Conservation (phyloP, 2,888 invertebrate species). For the Dasypolia templi region DNA sequence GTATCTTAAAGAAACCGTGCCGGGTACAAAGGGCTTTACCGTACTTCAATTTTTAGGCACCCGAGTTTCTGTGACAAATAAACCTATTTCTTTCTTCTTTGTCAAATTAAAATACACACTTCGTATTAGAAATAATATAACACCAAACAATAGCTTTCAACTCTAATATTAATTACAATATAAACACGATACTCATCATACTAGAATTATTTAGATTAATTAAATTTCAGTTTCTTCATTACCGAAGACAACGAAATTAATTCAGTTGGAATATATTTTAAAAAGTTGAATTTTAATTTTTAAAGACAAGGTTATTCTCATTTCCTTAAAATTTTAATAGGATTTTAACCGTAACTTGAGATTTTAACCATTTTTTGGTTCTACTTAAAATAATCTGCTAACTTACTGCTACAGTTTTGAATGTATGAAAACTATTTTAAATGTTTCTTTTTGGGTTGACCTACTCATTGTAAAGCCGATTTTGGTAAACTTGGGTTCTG, state of each 20-base stretch:
- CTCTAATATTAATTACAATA: conserved; percentile 10
- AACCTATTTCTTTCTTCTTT: neutral
- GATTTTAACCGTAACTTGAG: neutral
- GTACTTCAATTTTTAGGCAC: neutral
- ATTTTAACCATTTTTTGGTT: neutral
- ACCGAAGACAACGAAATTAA: neutral
- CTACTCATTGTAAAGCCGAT: neutral
- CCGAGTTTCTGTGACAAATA: neutral
- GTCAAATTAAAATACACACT: neutral
- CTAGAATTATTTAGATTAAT: conserved; percentile 2
- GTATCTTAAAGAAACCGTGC: no score
- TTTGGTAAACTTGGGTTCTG: neutral
- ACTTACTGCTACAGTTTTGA: neutral
- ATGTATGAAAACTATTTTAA: neutral
- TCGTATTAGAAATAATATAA: neutral
- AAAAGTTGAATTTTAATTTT: neutral
- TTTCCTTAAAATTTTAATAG: neutral
- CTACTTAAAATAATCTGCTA: neutral
- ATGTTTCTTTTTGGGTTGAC: neutral
- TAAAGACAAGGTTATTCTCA: neutral
- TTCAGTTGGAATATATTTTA: neutral
- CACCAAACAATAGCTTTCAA: conserved; percentile 1
- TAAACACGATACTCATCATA: conserved; percentile 3
- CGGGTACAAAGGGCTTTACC: no score
- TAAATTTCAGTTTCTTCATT: neutral